Base-by-base conservation (phyloP, 2,888 invertebrate species). In the Choristoneura rosaceana region DNA sequence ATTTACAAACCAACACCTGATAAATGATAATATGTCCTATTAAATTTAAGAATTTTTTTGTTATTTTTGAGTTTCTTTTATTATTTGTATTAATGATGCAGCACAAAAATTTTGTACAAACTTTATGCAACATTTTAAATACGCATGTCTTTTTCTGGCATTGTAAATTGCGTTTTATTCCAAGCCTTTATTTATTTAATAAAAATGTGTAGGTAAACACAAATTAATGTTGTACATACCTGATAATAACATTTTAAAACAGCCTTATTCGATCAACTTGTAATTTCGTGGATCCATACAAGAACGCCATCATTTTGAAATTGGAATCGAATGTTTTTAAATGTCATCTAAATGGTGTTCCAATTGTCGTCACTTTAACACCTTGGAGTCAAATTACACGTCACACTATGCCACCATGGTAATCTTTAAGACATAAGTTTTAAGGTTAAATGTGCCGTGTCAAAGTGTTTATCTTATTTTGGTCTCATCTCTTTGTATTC, bases 311-410 rank as follows among this genome's bases (percentile, higher is more conserved):
- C 79, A 81, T 84, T 90, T 89, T 90, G 93, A 88, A 93, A 93
- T 91, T 79, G 79, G 92, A 93, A 87, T 87, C 91, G 86, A 87
- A 90, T 91, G 92, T 92, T 93, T 92, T 90, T 89, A 86, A 92
- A 90, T 80, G 84, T 81, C 81, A 79, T 85, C 77, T 83, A 84
- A 90, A 89, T 86, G 83, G 83, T 79, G 82, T 82, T 86, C 81
- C 83, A 86, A 90, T 92, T 88, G 90, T 90, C 86, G 80, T 80
- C 86, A 84, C 82, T 84, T 90, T 87, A 84, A 81, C 88, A 86
- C 88, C 83, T 88, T 86, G 75, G 76, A 80, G 87, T 89, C 80
- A 85, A 82, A 84, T 78, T 79, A 69, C 71, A 76, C 75, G 75
- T 75, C 15, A 58, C 33, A 58, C 50, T 41, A 12, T n/a, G 52